These are phyloP conservation scores for Neosilurus mollespiculum DNA, from an alignment of 2,797 vertebrate species.

Conservation along the genomic window DNA sequence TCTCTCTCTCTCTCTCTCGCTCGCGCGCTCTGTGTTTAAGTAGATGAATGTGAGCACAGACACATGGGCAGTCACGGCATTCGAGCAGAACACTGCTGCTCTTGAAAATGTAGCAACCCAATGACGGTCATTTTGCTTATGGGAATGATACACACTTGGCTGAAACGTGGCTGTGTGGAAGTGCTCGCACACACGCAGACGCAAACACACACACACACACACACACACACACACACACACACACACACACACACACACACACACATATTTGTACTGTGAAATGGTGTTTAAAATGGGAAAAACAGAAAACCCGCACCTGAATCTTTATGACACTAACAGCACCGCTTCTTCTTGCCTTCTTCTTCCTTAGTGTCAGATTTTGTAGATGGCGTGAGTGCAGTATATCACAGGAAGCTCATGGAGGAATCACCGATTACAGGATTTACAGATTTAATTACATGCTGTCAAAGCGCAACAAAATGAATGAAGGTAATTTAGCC, in stretches of 20 bases:
- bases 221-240: background rate
- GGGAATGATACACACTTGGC: background rate
- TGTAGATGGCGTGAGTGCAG: background rate
- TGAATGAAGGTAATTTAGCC: background rate
- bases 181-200: background rate
- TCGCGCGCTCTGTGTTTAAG: slow-evolving; percentile 24
- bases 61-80: slow-evolving; percentile 13
- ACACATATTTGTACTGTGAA: background rate
- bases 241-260: background rate
- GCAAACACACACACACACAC: background rate
- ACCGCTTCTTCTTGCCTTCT: no score
- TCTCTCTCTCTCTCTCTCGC: slow-evolving; percentile 23
- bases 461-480: background rate
- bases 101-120: background rate
- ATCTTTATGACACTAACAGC: background rate
- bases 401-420: background rate
- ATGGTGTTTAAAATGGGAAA: slow-evolving; percentile 4
- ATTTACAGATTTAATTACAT: background rate
- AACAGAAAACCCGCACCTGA: background rate
- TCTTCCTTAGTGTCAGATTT: background rate
- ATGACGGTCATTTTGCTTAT: slow-evolving; percentile 14
- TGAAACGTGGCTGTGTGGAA: background rate
- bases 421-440: background rate
- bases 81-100: background rate
- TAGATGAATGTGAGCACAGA: slow-evolving; percentile 10